Evolutionary conservation across 1,140 invertebrate genomes (phyloP).

Genomic region (Bombus polaris): DNA sequence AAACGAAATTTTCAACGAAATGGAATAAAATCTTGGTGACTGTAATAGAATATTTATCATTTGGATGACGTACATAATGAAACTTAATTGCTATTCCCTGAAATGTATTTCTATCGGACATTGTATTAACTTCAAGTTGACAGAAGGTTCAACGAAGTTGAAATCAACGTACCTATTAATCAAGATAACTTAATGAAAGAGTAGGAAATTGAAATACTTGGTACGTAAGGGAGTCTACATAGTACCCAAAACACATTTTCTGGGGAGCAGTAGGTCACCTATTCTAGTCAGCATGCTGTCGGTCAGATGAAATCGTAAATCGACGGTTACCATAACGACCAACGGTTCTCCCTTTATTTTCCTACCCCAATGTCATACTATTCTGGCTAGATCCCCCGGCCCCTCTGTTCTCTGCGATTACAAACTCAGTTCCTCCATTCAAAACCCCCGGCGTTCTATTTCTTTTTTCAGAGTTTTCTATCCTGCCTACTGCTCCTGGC

Average conservation of each 20-base stretch:
- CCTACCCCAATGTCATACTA: not conserved
- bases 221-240: not conserved
- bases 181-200: not conserved
- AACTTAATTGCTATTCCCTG: not conserved
- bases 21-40: not conserved
- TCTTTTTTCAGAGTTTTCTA: conserved; percentile 13
- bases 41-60: not conserved
- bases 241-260: conserved; percentile 14
- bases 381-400: not conserved
- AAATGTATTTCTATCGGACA: not conserved
- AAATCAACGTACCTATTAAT: not conserved
- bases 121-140: not conserved
- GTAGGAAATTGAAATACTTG: not conserved
- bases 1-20: not conserved
- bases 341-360: conserved; percentile 45
- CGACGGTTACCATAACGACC: conserved; percentile 48
- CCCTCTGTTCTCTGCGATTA: conserved; percentile 11
- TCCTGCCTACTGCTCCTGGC: not conserved
- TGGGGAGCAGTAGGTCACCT: conserved; percentile 40
- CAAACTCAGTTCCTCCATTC: conserved; percentile 6
- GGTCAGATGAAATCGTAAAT: conserved; percentile 48
- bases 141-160: no score
- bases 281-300: conserved; percentile 38
- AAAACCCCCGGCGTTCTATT: conserved; percentile 5
- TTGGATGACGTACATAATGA: not conserved